These are phyloP conservation scores for Ellobium chinense DNA, from an alignment of 2,888 invertebrate genomes.

Conservation along the genomic window DNA sequence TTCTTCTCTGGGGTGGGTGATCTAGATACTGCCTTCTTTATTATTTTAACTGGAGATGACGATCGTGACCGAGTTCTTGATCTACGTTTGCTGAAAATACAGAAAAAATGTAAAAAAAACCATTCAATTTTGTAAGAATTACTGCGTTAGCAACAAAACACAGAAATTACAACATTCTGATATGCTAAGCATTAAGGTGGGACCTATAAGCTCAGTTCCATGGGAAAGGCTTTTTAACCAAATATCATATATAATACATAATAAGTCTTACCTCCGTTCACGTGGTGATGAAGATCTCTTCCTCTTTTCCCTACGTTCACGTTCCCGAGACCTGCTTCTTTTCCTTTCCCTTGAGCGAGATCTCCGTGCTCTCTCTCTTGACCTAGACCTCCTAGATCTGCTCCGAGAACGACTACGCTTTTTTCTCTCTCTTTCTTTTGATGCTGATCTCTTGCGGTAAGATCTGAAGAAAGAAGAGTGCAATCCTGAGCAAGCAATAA, in stretches of 20 bases:
- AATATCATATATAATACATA: too few species aligned
- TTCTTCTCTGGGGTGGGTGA: slow-evolving; percentile 61
- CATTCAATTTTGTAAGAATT: too few species aligned
- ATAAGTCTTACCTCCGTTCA: slow-evolving; percentile 43
- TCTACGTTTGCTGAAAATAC: slow-evolving; percentile 40
- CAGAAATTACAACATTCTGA: too few species aligned
- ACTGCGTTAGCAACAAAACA: too few species aligned
- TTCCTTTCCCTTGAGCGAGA: slow-evolving; percentile 68
- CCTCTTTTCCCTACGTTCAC: slow-evolving; percentile 50
- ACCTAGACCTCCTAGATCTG: slow-evolving; percentile 59
- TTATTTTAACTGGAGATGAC: slow-evolving; percentile 34
- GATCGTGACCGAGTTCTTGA: slow-evolving; percentile 33
- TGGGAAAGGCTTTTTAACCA: too few species aligned
- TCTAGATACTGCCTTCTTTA: slow-evolving; percentile 48
- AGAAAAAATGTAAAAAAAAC: background rate
- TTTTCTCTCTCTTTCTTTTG: slow-evolving; percentile 60
- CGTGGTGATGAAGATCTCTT: slow-evolving; percentile 66
- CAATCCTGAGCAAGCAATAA: too few species aligned
- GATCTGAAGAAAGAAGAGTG: too few species aligned
- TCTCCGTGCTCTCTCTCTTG: slow-evolving; percentile 53
- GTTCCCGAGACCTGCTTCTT: slow-evolving; percentile 64
- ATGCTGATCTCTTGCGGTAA: slow-evolving; percentile 62
- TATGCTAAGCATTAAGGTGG: too few species aligned
- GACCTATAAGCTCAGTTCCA: too few species aligned
- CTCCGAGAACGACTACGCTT: slow-evolving; percentile 55